Percentiles rank a stretch among this genome's conserved stretches.
These are phyloP conservation scores for Planococcus citri DNA, from an alignment of 1,140 invertebrate genomes.

Conservation along the genomic window DNA sequence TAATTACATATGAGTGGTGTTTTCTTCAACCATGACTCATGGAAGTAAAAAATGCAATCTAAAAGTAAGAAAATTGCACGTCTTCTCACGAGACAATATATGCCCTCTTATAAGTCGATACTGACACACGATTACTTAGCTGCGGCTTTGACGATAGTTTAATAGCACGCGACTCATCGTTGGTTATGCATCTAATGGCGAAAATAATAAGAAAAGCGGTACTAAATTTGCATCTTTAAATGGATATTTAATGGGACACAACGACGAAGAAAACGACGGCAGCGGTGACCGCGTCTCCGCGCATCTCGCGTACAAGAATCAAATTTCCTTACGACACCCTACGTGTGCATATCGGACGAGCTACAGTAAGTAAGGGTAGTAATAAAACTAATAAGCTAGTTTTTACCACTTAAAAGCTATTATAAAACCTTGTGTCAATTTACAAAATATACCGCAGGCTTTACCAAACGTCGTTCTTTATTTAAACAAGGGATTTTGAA, in stretches of 20 bases:
- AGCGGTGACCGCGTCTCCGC: no score
- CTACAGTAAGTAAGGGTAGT: neutral
- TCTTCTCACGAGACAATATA: no score
- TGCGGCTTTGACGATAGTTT: no score
- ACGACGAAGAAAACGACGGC: neutral
- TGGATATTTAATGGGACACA: neutral
- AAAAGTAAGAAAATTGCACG: no score
- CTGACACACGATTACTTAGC: no score
- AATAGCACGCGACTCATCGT: neutral
- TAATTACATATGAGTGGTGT: no score
- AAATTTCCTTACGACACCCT: neutral
- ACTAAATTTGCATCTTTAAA: neutral
- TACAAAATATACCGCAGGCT: constrained; percentile 17
- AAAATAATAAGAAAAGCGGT: neutral
- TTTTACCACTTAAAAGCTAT: constrained; percentile 18
- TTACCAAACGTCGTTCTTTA: constrained; percentile 14
- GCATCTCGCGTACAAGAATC: neutral
- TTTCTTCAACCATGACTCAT: no score
- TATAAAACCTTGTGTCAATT: constrained; percentile 18
- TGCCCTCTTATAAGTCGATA: no score
- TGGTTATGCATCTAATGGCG: no score
- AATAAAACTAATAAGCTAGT: constrained; percentile 18
- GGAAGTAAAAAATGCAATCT: no score
- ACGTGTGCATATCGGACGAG: neutral
- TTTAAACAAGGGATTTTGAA: constrained; percentile 17